Evolutionary conservation across 2,888 invertebrate genomes (phyloP).

Genomic region (Tachina lurida): DNA sequence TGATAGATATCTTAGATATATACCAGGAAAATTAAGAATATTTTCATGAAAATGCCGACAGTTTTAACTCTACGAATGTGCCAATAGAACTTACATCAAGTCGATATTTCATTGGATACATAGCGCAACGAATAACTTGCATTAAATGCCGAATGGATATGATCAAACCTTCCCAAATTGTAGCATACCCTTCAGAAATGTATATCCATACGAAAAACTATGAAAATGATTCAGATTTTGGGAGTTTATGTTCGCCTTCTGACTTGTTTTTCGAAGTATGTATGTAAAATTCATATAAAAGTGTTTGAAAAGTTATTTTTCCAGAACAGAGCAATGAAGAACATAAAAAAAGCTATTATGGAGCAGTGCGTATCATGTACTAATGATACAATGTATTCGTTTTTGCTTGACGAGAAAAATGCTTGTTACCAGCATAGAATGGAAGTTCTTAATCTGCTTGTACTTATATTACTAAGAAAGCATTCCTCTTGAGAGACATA

Average conservation of each 20-base stretch:
- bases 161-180: no score
- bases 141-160: no score
- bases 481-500: not conserved
- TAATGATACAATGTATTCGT: not conserved
- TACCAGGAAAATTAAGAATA: no score
- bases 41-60: no score
- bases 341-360: not conserved
- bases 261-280: no score
- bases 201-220: not conserved
- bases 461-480: constrained; percentile 10
- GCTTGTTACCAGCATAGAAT: not conserved
- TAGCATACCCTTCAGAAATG: no score
- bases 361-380: not conserved
- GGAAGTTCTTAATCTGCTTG: not conserved
- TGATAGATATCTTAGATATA: no score
- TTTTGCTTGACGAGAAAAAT: not conserved
- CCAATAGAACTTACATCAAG: no score
- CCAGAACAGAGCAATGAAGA: not conserved
- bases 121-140: no score
- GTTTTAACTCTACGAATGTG: no score
- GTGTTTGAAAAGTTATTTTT: not conserved
- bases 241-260: no score
- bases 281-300: not conserved
- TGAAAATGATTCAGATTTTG: not conserved
- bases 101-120: no score